Base-by-base conservation (phyloP, 1,140 invertebrate genomes). In the Drosophila bifasciata region DNA sequence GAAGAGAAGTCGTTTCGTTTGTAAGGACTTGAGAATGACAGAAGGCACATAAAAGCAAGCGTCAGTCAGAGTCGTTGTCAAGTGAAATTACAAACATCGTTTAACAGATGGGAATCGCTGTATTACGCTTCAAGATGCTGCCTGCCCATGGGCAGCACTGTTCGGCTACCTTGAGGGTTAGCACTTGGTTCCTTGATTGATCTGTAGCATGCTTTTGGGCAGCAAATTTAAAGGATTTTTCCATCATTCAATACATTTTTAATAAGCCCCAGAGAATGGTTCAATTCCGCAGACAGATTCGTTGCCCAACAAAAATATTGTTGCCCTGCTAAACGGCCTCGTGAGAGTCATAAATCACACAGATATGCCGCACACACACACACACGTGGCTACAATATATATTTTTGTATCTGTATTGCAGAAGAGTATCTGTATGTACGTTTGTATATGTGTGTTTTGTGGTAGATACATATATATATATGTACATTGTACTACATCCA, bases 41-140 rank as follows among this genome's bases (percentile, higher is more conserved):
- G 5, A 16, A 25, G 36, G 36, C 23, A 43, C 57, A 51, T 68
- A 25, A 55, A 50, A 52, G 71, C 50, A 40, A 52, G 44, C 52
- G 44, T 62, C 58, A 23, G 44, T 6, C 23, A 25, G 23, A 25
- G 23, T 25, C 23, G 5, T 62, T 84, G 71, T 84, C 79, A 79
- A 76, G 61, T 63, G 52, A 75, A 80, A 85, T 85, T 80, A 85
- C 72, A 81, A 84, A 85, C 66, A 68, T 80, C 76, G 77, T 85
- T 85, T 86, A 86, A 85, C 80, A 80, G 80, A 85, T 86, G 80
- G 77, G 59, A 50, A 73, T 74, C 32, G 1, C 32, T 36, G 11
- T 1, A 7, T 32, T 19, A 1, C 32, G 9, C 9, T 36, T 11
- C 9, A n/a, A n/a, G 9, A 11, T 11, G 23, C 5, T 25, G 23